Evolutionary conservation across 2,113 vertebrate species (phyloP), one percentile per base, ranked within the genome.

Genomic region (Tyto alba): DNA sequence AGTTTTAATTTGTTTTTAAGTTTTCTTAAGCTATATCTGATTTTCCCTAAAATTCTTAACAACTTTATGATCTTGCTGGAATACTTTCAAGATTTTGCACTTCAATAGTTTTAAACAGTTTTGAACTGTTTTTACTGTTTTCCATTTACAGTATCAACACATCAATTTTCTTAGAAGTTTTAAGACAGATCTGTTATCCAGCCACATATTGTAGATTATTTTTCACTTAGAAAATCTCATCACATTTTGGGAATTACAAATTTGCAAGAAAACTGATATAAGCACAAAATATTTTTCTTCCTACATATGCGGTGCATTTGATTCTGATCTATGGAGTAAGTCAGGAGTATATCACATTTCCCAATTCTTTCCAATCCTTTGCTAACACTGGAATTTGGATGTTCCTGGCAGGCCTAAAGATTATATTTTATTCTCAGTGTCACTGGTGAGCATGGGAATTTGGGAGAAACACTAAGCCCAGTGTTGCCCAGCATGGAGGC

Each of bases 41-140:
- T 91, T 95, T 84, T 62, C 17, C 9, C n/a, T 69, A 71, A 90
- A 77, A 67, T 79, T 91, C 56, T 91, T 6, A 41, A 63, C 25
- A 43, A 52, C 3, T 14, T 10, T 11, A 82, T 32, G 12, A 22
- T 60, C 18, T 85, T 75, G 9, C 41, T 79, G 30, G 11, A 69
- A 55, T 47, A 52, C 19, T 74, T 78, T 63, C 30, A 67, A 71
- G 43, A 72, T 91, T 45, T 67, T 32, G 16, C 30, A 55, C 8
- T 52, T 85, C 41, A 60, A 22, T 50, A 68, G 13, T 53, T 84
- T 88, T 69, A 59, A 89, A 53, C 5, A 4, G 5, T 48, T 88
- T 78, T 48, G 57, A 85, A 43, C 12, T 68, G 16, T 16, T 63
- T 63, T 52, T 78, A 43, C 23, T 36, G 3, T 40, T 75, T 85